These are phyloP conservation scores for Mareca penelope DNA, from an alignment of 2,797 vertebrate genomes.

Conservation along the genomic window DNA sequence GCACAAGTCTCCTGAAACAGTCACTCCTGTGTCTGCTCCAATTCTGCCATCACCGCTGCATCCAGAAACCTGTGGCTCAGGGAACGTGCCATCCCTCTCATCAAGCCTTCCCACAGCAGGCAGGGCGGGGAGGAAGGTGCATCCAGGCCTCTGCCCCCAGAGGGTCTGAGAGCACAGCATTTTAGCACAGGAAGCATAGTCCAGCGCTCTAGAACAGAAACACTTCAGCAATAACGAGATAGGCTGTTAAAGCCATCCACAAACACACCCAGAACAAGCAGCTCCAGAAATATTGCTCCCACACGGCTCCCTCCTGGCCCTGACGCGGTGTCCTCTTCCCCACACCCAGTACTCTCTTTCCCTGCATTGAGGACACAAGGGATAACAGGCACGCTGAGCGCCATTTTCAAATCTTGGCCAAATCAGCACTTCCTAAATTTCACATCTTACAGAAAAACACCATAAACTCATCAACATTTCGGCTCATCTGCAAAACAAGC, in stretches of 20 bases:
- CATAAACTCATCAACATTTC: background rate
- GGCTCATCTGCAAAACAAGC: background rate
- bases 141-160: background rate
- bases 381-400: accelerated
- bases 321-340: background rate
- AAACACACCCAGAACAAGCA: background rate
- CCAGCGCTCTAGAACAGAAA: background rate
- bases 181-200: background rate
- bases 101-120: background rate
- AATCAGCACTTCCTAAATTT: background rate
- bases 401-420: background rate
- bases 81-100: accelerated
- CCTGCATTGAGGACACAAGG: accelerated
- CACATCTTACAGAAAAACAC: background rate
- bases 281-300: background rate
- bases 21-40: background rate
- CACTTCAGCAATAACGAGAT: background rate
- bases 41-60: background rate
- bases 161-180: background rate
- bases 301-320: background rate
- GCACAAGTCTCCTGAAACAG: background rate
- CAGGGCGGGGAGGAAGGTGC: background rate
- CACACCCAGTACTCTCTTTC: background rate
- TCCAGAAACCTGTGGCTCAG: background rate
- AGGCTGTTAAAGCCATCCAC: background rate